Evolutionary conservation across 2,888 invertebrate genomes (phyloP), one percentile per base, ranked within the genome.

Genomic region (Nemotelus pantherinus): DNA sequence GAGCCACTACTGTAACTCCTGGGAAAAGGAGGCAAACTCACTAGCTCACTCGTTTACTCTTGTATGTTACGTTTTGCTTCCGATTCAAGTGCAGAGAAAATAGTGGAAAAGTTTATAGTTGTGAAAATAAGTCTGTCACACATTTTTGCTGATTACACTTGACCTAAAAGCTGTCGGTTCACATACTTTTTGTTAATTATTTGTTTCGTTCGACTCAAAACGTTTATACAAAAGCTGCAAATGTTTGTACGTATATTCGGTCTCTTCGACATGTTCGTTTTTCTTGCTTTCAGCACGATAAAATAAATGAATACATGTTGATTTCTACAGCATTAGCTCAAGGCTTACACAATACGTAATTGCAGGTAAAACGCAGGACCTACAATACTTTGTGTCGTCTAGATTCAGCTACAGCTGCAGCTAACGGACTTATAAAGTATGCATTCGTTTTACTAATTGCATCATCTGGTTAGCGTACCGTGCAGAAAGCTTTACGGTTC

Each of bases 91-190:
- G 63, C 25, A n/a, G 7, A 25, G 63, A 63, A 63, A 63, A 39
- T 5, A 5, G 63, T 63, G 63, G 57, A 1, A 63, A 63, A 25
- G 43, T 9, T n/a, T 25, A 63, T 3, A 41, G 39, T 25, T n/a
- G n/a, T n/a, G 4, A 5, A 7, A 10, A 43, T 9, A 70, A 43
- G n/a, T 70, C 5, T 43, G 55, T 43, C 47, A 43, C 6, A 55
- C 44, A 53, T 53, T 70, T 53, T 50, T 43, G 25, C 70, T 70
- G 70, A 70, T 70, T 70, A 70, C 70, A 70, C 70, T 70, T 70
- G 70, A 70, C 70, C 70, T 55, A 55, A 55, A 70, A 70, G 55
- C 41, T 41, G 2, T 10, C 4, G 6, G 41, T 68, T 67, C 47
- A 41, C 7, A 9, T 43, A 10, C 57, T 10, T 4, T 43, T 64